Percentiles rank a stretch among this genome's conserved stretches.
phyloP scores from a whole-genome alignment of 2,797 vertebrate species.

The Cirrhinus molitorella region DNA sequence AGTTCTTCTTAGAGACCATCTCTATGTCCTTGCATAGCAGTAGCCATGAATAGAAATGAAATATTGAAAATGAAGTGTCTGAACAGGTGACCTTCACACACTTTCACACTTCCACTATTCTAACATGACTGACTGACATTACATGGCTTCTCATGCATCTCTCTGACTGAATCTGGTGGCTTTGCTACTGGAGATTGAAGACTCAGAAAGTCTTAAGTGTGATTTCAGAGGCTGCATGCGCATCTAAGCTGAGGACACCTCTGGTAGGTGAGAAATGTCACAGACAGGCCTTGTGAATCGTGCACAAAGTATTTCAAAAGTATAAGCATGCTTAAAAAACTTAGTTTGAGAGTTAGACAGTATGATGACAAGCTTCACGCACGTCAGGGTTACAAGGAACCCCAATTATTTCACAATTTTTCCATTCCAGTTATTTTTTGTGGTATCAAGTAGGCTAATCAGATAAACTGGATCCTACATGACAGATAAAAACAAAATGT shows the following conservation, averaged over 20 bases:
- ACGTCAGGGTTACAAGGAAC: neutral
- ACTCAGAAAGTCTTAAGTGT: slow-evolving; percentile 44
- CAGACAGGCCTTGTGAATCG: neutral
- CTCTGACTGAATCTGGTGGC: slow-evolving; percentile 23
- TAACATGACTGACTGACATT: neutral
- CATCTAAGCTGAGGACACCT: slow-evolving; percentile 8
- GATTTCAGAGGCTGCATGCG: slow-evolving; percentile 25
- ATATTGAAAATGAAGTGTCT: neutral
- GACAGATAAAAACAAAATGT: no score
- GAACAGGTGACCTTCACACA: neutral
- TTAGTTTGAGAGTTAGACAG: neutral
- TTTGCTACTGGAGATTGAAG: slow-evolving; percentile 45
- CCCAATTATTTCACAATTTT: neutral
- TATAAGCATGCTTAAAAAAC: neutral
- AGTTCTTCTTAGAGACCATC: neutral
- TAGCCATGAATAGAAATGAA: neutral
- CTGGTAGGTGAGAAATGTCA: slow-evolving; percentile 15
- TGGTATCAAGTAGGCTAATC: neutral
- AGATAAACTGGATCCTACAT: neutral
- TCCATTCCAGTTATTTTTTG: neutral
- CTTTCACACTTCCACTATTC: neutral
- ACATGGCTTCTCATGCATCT: neutral
- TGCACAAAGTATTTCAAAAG: neutral
- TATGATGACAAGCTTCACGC: no score
- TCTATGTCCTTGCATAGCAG: neutral